Conservation (phyloP, 2,113 vertebrate species). For the Lophius piscatorius region DNA sequence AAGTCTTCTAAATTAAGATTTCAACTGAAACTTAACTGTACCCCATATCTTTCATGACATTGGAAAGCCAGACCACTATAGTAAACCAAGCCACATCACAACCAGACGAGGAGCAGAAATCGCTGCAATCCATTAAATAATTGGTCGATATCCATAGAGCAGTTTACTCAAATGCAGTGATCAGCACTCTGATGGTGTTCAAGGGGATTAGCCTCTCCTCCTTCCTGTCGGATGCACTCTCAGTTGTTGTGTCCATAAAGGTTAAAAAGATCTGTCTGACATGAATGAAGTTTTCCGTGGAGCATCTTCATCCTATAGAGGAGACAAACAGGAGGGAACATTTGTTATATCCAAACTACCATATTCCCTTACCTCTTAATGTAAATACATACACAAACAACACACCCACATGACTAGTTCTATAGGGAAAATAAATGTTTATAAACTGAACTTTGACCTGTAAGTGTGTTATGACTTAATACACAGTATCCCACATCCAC, state of each 20-base stretch:
- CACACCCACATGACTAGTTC: slow-evolving; percentile 11
- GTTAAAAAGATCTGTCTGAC: not conserved
- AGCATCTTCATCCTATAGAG: slow-evolving; percentile 41
- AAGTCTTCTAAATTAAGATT: slow-evolving; percentile 35
- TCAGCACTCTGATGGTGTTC: slow-evolving; percentile 7
- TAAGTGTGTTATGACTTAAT: no score
- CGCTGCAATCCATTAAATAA: slow-evolving; percentile 14
- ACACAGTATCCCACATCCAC: no score
- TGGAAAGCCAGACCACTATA: slow-evolving; percentile 30
- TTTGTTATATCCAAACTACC: slow-evolving; percentile 14
- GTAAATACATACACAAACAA: slow-evolving; percentile 22
- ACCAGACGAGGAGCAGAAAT: not conserved
- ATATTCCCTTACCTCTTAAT: not conserved
- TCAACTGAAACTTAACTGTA: slow-evolving; percentile 18
- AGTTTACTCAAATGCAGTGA: slow-evolving; percentile 5
- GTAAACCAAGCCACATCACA: slow-evolving; percentile 24
- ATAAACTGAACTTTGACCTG: no score
- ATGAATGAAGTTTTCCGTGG: slow-evolving; percentile 27
- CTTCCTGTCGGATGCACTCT: slow-evolving; percentile 18
- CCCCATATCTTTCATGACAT: slow-evolving; percentile 24
- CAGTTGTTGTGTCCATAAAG: not conserved
- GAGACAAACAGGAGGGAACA: slow-evolving; percentile 16
- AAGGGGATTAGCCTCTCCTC: slow-evolving; percentile 7
- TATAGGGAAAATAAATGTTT: no score
- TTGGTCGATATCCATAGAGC: slow-evolving; percentile 3